phyloP scores from a whole-genome alignment of 2,797 vertebrate species.

The Spinus pinus region DNA sequence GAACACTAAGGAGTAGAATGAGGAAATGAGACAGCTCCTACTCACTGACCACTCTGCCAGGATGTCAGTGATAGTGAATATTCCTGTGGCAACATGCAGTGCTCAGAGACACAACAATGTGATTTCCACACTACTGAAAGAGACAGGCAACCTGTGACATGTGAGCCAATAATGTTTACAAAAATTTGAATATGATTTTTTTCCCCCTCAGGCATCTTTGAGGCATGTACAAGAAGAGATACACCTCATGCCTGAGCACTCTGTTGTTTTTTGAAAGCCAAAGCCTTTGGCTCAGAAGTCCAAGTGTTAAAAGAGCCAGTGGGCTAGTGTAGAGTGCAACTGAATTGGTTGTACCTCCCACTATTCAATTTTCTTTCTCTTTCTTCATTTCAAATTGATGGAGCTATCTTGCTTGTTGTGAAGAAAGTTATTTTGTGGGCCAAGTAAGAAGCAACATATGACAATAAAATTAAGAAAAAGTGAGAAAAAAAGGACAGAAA shows the following conservation, averaged over 20 bases:
- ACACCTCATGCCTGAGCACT: neutral
- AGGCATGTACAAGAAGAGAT: neutral
- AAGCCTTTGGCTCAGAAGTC: neutral
- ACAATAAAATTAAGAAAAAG: neutral
- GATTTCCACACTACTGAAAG: neutral
- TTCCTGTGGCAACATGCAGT: neutral
- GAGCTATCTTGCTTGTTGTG: neutral
- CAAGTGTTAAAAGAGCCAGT: neutral
- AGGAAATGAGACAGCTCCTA: neutral
- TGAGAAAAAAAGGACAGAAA: neutral
- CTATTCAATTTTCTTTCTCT: neutral
- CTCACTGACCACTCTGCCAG: neutral
- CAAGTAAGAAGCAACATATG: neutral
- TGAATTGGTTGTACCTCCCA: neutral
- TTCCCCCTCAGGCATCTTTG: neutral
- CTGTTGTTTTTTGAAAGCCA: neutral
- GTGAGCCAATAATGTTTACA: accelerated
- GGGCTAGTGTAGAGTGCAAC: neutral
- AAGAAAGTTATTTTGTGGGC: neutral
- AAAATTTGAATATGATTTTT: neutral
- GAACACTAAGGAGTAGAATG: neutral
- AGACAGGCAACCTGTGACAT: neutral
- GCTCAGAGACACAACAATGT: neutral
- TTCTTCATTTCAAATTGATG: neutral
- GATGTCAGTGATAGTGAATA: neutral